Evolutionary conservation across 2,888 invertebrate species (phyloP).

Genomic region (Blastobasis lacticolella): DNA sequence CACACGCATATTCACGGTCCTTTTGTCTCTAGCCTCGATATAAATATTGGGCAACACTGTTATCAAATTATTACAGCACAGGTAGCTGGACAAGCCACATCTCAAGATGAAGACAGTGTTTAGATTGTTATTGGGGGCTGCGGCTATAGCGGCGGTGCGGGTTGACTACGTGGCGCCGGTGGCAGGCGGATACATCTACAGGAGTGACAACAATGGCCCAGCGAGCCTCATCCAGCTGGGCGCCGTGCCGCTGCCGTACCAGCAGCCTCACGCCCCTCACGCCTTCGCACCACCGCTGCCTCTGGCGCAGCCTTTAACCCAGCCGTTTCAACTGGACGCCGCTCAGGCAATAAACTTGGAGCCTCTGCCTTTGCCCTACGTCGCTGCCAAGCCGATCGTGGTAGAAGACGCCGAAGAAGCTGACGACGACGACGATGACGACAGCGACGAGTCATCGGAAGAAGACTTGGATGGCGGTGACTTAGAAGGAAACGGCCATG

Average conservation of each 20-base stretch:
- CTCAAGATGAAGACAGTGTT: conserved; percentile 48
- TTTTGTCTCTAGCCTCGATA: conserved; percentile 56
- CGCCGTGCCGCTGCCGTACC: conserved; percentile 32
- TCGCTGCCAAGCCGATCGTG: conserved; percentile 45
- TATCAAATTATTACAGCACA: conserved; percentile 58
- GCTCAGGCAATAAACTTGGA: conserved; percentile 44
- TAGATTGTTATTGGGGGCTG: conserved; percentile 36
- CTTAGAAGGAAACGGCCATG: conserved; percentile 27
- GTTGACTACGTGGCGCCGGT: conserved; percentile 59
- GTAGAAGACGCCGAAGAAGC: conserved; percentile 46
- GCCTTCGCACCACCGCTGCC: conserved; percentile 38
- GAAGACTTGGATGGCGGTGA: conserved; percentile 32
- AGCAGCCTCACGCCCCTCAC: conserved; percentile 27
- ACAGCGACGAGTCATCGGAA: conserved; percentile 36
- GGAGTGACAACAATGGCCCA: conserved; percentile 64
- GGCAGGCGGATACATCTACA: conserved; percentile 71
- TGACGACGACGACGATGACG: conserved; percentile 16
- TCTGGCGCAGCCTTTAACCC: conserved; percentile 10
- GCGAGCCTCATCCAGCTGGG: conserved; percentile 60
- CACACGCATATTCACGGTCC: conserved; percentile 47
- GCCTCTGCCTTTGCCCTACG: conserved; percentile 50
- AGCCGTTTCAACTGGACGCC: conserved; percentile 31
- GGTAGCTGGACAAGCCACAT: conserved; percentile 44
- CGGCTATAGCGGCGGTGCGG: conserved; percentile 43
- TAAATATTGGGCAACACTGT: conserved; percentile 67